phyloP scores from a whole-genome alignment of 1,140 invertebrate genomes.

The Myzus persicae region DNA sequence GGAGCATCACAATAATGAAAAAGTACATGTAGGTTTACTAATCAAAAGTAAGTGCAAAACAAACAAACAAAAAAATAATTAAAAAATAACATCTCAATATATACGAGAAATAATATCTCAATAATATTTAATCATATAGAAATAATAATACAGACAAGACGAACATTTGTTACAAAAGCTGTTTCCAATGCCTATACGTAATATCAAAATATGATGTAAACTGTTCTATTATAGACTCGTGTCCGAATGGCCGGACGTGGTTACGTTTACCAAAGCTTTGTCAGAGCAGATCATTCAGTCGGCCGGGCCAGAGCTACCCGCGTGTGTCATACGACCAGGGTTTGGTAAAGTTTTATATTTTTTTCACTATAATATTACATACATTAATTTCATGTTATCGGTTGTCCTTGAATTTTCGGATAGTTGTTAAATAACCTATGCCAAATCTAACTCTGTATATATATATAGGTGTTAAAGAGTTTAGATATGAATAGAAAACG shows the following conservation, averaged over 20 bases:
- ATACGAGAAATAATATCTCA: too few relatives aligned
- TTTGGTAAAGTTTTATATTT: conserved; percentile 4
- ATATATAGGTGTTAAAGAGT: not conserved
- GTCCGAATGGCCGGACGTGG: conserved; percentile 38
- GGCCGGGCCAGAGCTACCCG: not conserved
- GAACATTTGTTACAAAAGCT: not conserved
- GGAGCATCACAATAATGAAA: too few relatives aligned
- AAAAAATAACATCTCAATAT: too few relatives aligned
- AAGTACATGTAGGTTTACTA: too few relatives aligned
- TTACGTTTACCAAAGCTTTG: conserved; percentile 38
- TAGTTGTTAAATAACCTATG: not conserved
- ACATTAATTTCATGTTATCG: not conserved
- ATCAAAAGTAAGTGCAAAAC: too few relatives aligned
- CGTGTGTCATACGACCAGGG: conserved; percentile 28
- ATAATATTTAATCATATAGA: too few relatives aligned
- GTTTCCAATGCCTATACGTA: not conserved
- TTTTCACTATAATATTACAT: not conserved
- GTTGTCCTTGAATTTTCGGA: not conserved
- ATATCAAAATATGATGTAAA: not conserved
- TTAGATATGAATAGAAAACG: not conserved
- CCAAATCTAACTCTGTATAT: not conserved
- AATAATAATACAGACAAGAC: too few relatives aligned
- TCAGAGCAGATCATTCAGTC: conserved; percentile 21
- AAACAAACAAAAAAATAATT: too few relatives aligned
- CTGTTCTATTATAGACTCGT: not conserved